These are phyloP conservation scores for Bryconaethiops microstoma DNA, from an alignment of 2,797 vertebrate species.

Conservation along the genomic window DNA sequence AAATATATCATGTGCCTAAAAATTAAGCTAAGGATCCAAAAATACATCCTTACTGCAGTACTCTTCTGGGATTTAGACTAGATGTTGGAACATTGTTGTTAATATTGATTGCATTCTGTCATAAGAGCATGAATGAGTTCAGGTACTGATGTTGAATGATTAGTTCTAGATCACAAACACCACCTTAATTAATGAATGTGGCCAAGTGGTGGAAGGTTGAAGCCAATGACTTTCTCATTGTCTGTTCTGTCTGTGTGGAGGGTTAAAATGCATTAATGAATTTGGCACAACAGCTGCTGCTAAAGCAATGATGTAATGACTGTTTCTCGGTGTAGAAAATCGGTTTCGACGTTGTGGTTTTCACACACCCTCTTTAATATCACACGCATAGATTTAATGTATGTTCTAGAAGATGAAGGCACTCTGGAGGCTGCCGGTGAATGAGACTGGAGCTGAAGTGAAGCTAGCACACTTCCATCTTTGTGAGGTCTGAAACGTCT, in stretches of 20 bases:
- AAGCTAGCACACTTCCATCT: background rate
- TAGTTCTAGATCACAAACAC: too few species aligned
- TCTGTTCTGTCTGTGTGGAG: background rate
- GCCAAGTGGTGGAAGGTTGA: too few species aligned
- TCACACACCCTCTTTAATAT: slow-evolving; percentile 3
- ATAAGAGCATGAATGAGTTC: too few species aligned
- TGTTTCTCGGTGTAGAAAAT: background rate
- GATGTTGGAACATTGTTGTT: too few species aligned
- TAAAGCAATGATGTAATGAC: background rate
- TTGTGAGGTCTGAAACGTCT: background rate
- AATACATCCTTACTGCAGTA: too few species aligned
- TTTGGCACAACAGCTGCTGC: background rate
- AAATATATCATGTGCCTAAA: too few species aligned
- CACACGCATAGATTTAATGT: background rate
- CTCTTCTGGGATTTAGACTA: too few species aligned
- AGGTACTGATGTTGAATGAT: too few species aligned
- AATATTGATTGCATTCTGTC: too few species aligned
- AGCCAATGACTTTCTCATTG: background rate
- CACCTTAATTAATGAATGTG: too few species aligned
- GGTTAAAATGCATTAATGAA: background rate
- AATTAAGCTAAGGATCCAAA: too few species aligned
- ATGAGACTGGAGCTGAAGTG: background rate
- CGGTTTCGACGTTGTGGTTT: background rate
- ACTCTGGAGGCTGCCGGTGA: background rate
- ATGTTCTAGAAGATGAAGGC: background rate